Percentiles rank a stretch among this genome's conserved stretches.
phyloP scores from a whole-genome alignment of 2,113 vertebrate genomes.

The Saccopteryx leptura region DNA sequence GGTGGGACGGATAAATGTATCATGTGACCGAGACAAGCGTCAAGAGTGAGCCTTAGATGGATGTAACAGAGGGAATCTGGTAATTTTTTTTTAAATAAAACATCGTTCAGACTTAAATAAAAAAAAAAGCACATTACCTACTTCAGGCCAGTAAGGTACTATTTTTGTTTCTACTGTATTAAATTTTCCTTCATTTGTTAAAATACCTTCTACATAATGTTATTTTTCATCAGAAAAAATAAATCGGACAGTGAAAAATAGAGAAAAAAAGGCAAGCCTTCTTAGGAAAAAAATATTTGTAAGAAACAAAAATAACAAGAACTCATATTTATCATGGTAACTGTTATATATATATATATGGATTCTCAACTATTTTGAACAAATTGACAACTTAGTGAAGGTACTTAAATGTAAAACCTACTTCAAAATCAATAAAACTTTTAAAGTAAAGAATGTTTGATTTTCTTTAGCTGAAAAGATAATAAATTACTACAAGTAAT shows the following conservation, averaged over 20 bases:
- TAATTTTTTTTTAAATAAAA: too few species aligned
- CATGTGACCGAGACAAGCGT: too few species aligned
- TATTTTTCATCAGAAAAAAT: background rate
- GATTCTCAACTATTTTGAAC: background rate
- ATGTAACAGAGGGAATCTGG: too few species aligned
- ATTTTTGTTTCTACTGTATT: background rate
- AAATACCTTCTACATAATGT: background rate
- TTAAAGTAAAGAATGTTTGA: background rate
- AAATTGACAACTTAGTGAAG: background rate
- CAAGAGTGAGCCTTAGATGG: too few species aligned
- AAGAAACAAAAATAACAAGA: background rate
- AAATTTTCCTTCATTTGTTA: background rate
- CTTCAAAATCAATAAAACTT: background rate
- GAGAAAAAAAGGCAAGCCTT: background rate
- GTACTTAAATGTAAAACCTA: background rate
- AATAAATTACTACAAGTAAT: background rate
- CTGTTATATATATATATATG: background rate
- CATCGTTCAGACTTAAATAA: too few species aligned
- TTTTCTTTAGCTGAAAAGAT: background rate
- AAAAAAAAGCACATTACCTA: background rate
- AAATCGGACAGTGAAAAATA: background rate
- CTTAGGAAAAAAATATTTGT: background rate
- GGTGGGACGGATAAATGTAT: too few species aligned
- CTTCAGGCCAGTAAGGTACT: background rate
- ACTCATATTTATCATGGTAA: background rate